phyloP scores from a whole-genome alignment of 2,113 vertebrate genomes.

The Rousettus leschenaultii region DNA sequence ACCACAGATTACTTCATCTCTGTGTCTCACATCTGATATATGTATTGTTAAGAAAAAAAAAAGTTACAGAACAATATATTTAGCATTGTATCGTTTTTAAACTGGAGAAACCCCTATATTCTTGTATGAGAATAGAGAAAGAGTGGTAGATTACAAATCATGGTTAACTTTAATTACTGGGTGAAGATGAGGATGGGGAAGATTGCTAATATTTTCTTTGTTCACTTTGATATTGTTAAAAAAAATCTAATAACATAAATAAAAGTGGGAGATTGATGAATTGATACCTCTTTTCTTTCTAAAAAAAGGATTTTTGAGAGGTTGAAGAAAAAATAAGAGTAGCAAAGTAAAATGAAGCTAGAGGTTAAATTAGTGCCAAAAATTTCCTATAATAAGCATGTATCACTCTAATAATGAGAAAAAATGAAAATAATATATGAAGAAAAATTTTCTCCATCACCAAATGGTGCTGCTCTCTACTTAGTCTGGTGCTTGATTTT shows the following conservation, averaged over 20 bases:
- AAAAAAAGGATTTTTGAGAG: neutral
- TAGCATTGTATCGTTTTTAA: neutral
- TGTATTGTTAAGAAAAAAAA: neutral
- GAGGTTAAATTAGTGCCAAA: neutral
- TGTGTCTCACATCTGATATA: neutral
- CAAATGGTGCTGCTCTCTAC: neutral
- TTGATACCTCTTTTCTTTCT: neutral
- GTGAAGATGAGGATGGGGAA: neutral
- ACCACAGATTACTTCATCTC: neutral
- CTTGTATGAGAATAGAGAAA: neutral
- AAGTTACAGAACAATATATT: neutral
- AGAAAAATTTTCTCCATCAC: neutral
- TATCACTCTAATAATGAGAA: neutral
- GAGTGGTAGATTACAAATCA: neutral
- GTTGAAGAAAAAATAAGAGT: neutral
- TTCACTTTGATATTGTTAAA: neutral
- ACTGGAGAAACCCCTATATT: neutral
- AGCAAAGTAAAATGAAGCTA: neutral
- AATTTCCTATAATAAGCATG: neutral
- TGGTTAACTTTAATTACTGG: neutral
- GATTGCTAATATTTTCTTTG: neutral
- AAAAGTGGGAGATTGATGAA: neutral
- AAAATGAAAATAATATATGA: neutral
- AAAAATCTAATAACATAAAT: neutral
- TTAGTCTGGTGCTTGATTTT: neutral